Evolutionary conservation across 2,888 invertebrate genomes (phyloP), one percentile per base, ranked within the genome.

Genomic region (Eurytoma adleriae): DNA sequence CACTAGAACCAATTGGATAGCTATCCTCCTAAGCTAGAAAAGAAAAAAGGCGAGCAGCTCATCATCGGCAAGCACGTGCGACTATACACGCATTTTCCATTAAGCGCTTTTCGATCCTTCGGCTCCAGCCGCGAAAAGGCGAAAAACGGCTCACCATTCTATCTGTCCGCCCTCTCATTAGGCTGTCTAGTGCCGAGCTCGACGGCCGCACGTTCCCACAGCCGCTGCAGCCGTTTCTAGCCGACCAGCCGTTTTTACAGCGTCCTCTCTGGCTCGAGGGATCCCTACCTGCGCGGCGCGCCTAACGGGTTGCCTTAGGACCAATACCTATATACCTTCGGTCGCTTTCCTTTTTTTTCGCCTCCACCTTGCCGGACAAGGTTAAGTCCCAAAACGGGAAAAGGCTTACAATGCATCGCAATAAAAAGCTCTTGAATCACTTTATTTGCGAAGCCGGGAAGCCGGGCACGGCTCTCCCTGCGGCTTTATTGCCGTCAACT

Each of bases 391-490:
- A 40, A 40, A 40, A 40, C 4, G 5, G 40, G 40, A 7, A 40
- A 40, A 40, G 40, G 40, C 40, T 40, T 40, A 7, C 40, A 40
- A 40, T 40, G 40, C 40, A 40, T 12, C n/a, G 66, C n/a, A 69
- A 56, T 27, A 69, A 54, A 76, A 27, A 18, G 24, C 14, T 16
- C 0, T 2, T 3, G 72, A 52, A 78, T 78, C 67, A 72, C 67
- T 78, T 78, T 78, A 78, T 78, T 78, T 78, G 78, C 78, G 52
- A 72, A 27, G 5, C 14, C 27, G 50, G 10, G 5, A 12, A n/a
- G 16, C 10, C 27, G 2, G 24, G 1, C 10, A 50, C 62, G n/a
- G 24, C n/a, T 18, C 52, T 52, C 14, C 68, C 18, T 54, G 16
- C 54, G 48, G 20, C 70, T 64, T 27, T 24, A 10, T 64, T 54